Evolutionary conservation across 2,113 vertebrate genomes (phyloP).

Genomic region (Pterocles gutturalis): DNA sequence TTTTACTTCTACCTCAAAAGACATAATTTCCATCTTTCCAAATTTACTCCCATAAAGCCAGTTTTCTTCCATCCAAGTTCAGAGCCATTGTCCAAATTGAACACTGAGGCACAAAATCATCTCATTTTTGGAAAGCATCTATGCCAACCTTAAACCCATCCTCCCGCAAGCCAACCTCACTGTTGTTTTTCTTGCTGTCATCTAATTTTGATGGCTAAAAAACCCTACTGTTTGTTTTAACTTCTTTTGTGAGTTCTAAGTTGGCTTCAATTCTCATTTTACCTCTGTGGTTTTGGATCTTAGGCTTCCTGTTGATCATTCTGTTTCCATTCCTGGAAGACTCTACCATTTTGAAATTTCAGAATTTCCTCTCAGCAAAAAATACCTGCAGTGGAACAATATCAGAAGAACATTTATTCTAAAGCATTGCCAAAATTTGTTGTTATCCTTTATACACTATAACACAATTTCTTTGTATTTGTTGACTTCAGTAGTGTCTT

Average conservation of each 20-base stretch:
- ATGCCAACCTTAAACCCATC: background rate
- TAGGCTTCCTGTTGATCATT: background rate
- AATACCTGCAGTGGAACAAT: background rate
- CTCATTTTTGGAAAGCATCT: background rate
- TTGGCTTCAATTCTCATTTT: background rate
- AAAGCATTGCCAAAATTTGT: background rate
- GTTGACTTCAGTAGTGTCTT: background rate
- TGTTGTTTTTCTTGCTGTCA: background rate
- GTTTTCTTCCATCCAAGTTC: background rate
- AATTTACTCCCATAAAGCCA: background rate
- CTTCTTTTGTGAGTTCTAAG: background rate
- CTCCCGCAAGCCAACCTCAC: background rate
- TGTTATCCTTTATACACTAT: background rate
- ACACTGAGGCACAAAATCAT: background rate
- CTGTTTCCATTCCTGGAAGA: background rate
- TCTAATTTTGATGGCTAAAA: background rate
- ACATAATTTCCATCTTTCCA: background rate
- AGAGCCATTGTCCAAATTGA: background rate
- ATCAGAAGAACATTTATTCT: background rate
- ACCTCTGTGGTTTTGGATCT: background rate
- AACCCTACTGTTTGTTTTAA: background rate
- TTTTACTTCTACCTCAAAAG: slow-evolving; percentile 5
- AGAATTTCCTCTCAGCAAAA: background rate
- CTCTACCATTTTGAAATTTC: background rate
- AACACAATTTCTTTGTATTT: background rate